Base-by-base conservation (phyloP, 2,888 invertebrate genomes). In the Amiota minor region DNA sequence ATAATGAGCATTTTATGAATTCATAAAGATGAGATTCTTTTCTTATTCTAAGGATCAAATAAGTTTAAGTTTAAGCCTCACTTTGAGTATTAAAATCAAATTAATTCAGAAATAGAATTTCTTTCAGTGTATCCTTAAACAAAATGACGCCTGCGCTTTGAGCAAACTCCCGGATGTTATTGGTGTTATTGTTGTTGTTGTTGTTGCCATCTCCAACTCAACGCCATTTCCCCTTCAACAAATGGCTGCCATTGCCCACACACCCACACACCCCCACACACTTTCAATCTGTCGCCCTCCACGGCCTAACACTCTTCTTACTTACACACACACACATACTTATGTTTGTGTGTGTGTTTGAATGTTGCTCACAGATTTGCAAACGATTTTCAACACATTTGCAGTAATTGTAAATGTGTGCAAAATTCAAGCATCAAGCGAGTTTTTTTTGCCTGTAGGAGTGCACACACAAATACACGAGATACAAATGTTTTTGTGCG, bases 361-460 rank as follows among this genome's bases (percentile, higher is more conserved):
- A 72, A 78, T 79, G 77, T 80, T 80, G 81, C 81, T 86, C 87
- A 80, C 74, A 83, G 79, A 80, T 83, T 82, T 86, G 86, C 87
- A 86, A 83, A 78, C 85, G 85, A 86, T 86, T 87, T 86, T 86
- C 86, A 87, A 86, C 87, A 87, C 86, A 86, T 86, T 83, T 82
- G 78, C 86, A 86, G 83, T 84, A 75, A 83, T 77, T 87, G 87
- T 79, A 81, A 85, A 83, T 87, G 86, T 86, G 86, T 86, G 86
- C 87, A 85, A 86, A 86, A 84, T 86, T 80, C 84, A 76, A 77
- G 62, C 78, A 55, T n/a, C 16, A 14, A 70, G 11, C 53, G 61
- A 46, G 18, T 14, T 35, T 9, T 35, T 49, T 4, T 64, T n/a
- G 72, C 67, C 50, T 73, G 78, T 77, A 77, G 80, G 77, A 75